phyloP scores from a whole-genome alignment of 2,888 invertebrate genomes.

The Platycnemis pennipes region DNA sequence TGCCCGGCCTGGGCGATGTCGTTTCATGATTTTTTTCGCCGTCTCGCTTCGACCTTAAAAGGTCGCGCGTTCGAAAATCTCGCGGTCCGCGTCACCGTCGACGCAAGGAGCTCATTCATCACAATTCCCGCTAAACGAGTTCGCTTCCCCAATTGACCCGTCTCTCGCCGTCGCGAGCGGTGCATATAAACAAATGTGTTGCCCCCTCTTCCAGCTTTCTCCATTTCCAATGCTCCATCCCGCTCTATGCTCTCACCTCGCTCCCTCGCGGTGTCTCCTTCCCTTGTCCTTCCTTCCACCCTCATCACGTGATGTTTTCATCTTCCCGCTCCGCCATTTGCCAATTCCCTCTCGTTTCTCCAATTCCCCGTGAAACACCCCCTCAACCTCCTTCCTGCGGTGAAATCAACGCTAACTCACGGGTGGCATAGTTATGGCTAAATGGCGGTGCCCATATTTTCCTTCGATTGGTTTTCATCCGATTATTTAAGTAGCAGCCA shows the following conservation, averaged over 20 bases:
- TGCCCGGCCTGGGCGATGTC: background rate
- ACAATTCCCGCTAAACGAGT: background rate
- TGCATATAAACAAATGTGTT: background rate
- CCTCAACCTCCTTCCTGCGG: background rate
- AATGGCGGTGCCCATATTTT: background rate
- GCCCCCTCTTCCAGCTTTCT: background rate
- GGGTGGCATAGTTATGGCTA: background rate
- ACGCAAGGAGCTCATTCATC: conserved; percentile 51
- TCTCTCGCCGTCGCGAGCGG: background rate
- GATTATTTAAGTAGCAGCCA: background rate
- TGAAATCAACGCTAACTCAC: background rate
- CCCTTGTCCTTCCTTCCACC: background rate
- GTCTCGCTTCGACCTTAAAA: conserved; percentile 26
- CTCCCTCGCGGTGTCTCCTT: too few relatives aligned
- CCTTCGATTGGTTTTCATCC: background rate
- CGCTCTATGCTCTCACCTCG: background rate
- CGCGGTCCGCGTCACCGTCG: background rate
- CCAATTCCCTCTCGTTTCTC: background rate
- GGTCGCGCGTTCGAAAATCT: background rate
- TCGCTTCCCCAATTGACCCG: conserved; percentile 36
- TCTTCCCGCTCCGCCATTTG: background rate
- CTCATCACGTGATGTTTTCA: background rate
- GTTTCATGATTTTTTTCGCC: conserved; percentile 23
- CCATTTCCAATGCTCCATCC: background rate
- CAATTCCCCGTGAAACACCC: background rate